phyloP scores from a whole-genome alignment of 2,888 invertebrate species.

The Smittia aterrima region DNA sequence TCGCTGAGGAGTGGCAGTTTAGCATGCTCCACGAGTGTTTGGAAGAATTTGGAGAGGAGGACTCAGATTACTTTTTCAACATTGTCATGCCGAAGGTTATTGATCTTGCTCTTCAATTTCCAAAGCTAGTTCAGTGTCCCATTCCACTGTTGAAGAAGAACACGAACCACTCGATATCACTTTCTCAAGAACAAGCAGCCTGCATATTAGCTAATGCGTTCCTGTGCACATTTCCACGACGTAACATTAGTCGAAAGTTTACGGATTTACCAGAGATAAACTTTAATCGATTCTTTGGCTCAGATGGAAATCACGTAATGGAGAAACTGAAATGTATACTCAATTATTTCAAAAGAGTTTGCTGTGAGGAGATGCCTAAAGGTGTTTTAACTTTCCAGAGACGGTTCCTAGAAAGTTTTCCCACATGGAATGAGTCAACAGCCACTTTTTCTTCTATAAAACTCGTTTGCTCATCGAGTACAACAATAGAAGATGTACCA shows the following conservation, averaged over 20 bases:
- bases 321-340: constrained; percentile 89
- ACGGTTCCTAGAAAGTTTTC: constrained; percentile 62
- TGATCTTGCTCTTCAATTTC: constrained; percentile 73
- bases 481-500: constrained; percentile 76
- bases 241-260: constrained; percentile 66
- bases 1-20: constrained; percentile 66
- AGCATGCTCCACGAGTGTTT: constrained; percentile 67
- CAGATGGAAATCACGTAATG: constrained; percentile 57
- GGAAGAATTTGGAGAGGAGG: constrained; percentile 63
- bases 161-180: constrained; percentile 56
- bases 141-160: constrained; percentile 77
- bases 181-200: constrained; percentile 78
- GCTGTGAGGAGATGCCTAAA: constrained; percentile 58
- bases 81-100: constrained; percentile 74
- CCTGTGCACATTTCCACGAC: constrained; percentile 88
- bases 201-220: constrained; percentile 91
- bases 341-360: constrained; percentile 82
- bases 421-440: constrained; percentile 63
- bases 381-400: constrained; percentile 81
- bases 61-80: constrained; percentile 67
- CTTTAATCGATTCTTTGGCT: constrained; percentile 65
- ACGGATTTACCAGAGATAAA: constrained; percentile 78
- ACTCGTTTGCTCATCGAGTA: constrained; percentile 69
- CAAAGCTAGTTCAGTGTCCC: constrained; percentile 70
- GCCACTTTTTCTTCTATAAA: constrained; percentile 60